Evolutionary conservation across 2,888 invertebrate genomes (phyloP).

Genomic region (Sisyra terminalis): DNA sequence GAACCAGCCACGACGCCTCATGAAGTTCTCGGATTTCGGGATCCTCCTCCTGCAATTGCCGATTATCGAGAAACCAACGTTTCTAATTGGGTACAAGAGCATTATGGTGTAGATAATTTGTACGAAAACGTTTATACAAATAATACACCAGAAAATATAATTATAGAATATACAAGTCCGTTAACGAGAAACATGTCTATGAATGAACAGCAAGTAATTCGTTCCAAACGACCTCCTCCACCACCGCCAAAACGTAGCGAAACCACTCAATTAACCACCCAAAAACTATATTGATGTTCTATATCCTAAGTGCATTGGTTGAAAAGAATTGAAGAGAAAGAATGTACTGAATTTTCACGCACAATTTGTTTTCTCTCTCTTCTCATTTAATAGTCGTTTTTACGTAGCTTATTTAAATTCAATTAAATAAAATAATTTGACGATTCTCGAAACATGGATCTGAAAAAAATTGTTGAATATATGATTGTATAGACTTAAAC

Average conservation of each 20-base stretch:
- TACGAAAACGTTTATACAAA: constrained; percentile 60
- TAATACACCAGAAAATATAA: constrained; percentile 19
- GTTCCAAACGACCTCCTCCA: constrained; percentile 58
- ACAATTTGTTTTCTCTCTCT: too few relatives aligned
- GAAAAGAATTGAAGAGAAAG: background rate
- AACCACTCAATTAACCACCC: constrained; percentile 59
- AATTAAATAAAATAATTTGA: too few relatives aligned
- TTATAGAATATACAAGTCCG: constrained; percentile 27
- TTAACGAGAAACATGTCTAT: constrained; percentile 21
- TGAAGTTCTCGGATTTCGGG: constrained; percentile 79
- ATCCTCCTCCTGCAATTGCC: constrained; percentile 51
- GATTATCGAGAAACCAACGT: constrained; percentile 72
- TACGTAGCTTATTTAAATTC: too few relatives aligned
- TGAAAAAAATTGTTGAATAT: too few relatives aligned
- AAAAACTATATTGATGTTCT: constrained; percentile 25
- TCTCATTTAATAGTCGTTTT: too few relatives aligned
- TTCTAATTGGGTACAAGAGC: constrained; percentile 80
- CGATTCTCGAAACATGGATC: too few relatives aligned
- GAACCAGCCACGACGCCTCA: constrained; percentile 81
- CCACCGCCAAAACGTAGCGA: constrained; percentile 83
- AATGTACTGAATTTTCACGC: constrained; percentile 7
- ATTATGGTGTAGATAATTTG: constrained; percentile 56
- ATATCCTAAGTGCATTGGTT: constrained; percentile 13
- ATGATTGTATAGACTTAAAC: too few relatives aligned
- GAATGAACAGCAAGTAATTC: constrained; percentile 13